Evolutionary conservation across 2,888 invertebrate species (phyloP), one percentile per base, ranked within the genome.

Genomic region (Athetis lepigone): DNA sequence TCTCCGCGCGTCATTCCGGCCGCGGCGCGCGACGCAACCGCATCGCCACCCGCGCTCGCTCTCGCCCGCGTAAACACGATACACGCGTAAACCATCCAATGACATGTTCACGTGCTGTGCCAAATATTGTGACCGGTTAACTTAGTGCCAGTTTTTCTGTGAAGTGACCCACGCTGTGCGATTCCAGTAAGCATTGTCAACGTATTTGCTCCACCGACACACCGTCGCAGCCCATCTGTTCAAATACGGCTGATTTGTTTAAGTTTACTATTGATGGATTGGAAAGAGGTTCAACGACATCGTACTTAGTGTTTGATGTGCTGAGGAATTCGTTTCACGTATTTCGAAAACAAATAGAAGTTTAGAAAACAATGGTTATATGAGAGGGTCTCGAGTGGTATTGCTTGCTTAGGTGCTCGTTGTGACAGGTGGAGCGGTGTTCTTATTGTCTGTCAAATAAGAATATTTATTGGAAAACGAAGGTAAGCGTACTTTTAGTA

Each of bases 1-100:
- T 82, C 83, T 75, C 85, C 81, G 85, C 92, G 91, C 93, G 93
- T 90, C 94, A 94, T 85, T 93, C 92, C 92, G 92, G 91, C 93
- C 93, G 93, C 92, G 93, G 91, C 93, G 90, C 90, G 93, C 93
- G 89, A 86, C 88, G 85, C 76, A 80, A 80, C 81, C 88, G 90
- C 90, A 88, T 85, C 84, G 88, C 86, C 86, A 79, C 79, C 79
- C 81, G 83, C 88, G 85, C 84, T 82, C 80, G 79, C 77, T 70
- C 82, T 68, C 85, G 66, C 80, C 71, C 83, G 83, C 83, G 86
- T 84, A 85, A 85, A 85, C 86, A 83, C 82, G 79, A 82, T 82
- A 81, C 86, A 84, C 87, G 84, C 79, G 80, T 67, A 43, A 45
- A 52, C 71, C 69, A 72, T 57, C 68, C 62, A 69, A 77, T 82